These are phyloP conservation scores for Trichomalopsis sarcophagae DNA, from an alignment of 1,140 invertebrate genomes.

Conservation along the genomic window DNA sequence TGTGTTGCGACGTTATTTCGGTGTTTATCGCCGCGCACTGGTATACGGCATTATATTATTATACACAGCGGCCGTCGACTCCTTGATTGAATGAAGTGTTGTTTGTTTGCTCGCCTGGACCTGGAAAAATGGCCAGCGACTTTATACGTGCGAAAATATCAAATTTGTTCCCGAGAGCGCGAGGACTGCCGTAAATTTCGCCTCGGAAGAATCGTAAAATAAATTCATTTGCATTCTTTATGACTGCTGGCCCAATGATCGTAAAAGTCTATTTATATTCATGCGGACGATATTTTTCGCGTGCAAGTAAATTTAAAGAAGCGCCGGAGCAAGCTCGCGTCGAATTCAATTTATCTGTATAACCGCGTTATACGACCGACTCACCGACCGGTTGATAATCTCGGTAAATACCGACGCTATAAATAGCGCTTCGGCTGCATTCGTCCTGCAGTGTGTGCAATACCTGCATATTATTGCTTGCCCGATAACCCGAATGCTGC, in stretches of 20 bases:
- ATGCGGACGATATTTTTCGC: background rate
- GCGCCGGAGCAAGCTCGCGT: background rate
- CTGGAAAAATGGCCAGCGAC: too few species aligned
- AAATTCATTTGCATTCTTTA: slow-evolving; percentile 1
- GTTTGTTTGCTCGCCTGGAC: background rate
- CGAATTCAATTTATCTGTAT: background rate
- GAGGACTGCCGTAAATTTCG: background rate
- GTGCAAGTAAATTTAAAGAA: background rate
- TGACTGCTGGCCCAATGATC: background rate
- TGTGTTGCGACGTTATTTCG: background rate
- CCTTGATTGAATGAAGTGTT: background rate
- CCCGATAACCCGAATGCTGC: background rate
- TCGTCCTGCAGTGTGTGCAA: background rate
- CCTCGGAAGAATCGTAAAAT: background rate
- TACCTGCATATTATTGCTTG: background rate
- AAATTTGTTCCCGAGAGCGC: background rate
- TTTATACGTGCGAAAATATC: background rate
- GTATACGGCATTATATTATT: background rate
- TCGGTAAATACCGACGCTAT: background rate
- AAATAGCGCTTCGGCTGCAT: background rate
- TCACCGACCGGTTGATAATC: background rate
- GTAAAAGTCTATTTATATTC: background rate
- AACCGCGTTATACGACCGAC: too few species aligned
- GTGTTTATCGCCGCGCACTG: background rate
- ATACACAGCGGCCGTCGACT: background rate